Percentiles rank a stretch among this genome's conserved stretches.
Conservation (phyloP, 2,113 vertebrate genomes). For the Phalacrocorax aristotelis region DNA sequence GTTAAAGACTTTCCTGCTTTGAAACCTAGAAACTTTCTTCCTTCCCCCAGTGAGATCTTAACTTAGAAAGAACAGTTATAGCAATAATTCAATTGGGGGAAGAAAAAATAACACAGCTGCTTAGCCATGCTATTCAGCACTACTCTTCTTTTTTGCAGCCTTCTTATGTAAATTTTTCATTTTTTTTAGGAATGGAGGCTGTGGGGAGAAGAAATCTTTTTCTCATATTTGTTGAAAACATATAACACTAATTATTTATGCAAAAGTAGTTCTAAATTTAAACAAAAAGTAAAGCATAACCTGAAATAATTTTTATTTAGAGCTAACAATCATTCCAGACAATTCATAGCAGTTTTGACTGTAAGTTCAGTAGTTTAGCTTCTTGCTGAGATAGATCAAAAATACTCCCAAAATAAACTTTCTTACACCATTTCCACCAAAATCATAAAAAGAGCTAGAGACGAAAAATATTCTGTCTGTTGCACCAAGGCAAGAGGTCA, state of each 20-base stretch:
- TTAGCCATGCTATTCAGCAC: neutral
- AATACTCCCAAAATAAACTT: neutral
- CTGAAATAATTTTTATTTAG: neutral
- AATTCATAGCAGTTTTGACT: neutral
- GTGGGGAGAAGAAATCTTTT: neutral
- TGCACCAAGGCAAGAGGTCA: neutral
- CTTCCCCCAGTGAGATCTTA: conserved; percentile 25
- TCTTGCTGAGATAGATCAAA: neutral
- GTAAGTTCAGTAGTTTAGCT: neutral
- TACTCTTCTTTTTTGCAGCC: neutral
- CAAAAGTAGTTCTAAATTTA: conserved; percentile 3
- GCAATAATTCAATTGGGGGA: conserved; percentile 21
- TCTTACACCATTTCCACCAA: neutral
- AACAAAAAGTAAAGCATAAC: neutral
- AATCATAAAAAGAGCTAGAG: neutral
- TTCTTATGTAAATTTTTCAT: neutral
- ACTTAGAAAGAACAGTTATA: conserved; percentile 52
- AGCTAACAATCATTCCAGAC: neutral
- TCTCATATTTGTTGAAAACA: neutral
- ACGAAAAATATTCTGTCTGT: neutral
- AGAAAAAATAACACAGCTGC: conserved; percentile 18
- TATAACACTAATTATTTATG: neutral
- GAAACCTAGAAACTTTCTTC: conserved; percentile 48
- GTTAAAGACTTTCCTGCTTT: conserved; percentile 35
- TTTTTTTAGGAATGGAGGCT: neutral